Conservation (phyloP, 92 coral and sea anemone genomes). For the Desmophyllum pertusum region DNA sequence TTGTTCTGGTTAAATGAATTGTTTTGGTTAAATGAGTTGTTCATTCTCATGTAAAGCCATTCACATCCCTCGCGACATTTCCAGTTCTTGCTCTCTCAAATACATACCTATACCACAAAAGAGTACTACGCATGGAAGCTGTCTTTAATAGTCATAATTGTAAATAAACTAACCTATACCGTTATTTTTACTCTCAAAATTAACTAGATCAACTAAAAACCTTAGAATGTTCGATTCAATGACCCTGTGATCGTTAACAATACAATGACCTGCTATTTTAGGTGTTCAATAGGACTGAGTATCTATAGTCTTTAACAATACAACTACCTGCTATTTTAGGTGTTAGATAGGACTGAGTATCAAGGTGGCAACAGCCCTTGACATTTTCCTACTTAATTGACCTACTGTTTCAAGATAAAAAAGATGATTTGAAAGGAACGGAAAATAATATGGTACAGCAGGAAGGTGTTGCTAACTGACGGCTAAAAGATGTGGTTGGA, state of each 20-base stretch:
- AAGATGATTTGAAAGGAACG: not conserved
- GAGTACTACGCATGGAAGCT: too few species aligned
- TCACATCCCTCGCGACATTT: too few species aligned
- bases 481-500: constrained; percentile 12
- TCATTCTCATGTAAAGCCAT: too few species aligned
- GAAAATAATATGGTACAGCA: constrained; percentile 1
- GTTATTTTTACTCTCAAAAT: not conserved
- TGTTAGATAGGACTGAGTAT: not conserved
- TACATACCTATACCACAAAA: too few species aligned
- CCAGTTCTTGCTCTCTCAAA: too few species aligned
- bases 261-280: constrained; percentile 19
- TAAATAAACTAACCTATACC: too few species aligned
- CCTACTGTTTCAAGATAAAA: not conserved
- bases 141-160: too few species aligned
- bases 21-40: too few species aligned
- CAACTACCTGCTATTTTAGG: not conserved
- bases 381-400: not conserved
- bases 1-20: too few species aligned
- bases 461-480: not conserved
- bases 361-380: constrained; percentile 25
- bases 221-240: not conserved
- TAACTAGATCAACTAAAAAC: not conserved
- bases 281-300: not conserved
- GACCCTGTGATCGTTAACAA: not conserved
- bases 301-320: not conserved